Conservation (phyloP, 1,140 invertebrate genomes). For the Bombus difficillimus region DNA sequence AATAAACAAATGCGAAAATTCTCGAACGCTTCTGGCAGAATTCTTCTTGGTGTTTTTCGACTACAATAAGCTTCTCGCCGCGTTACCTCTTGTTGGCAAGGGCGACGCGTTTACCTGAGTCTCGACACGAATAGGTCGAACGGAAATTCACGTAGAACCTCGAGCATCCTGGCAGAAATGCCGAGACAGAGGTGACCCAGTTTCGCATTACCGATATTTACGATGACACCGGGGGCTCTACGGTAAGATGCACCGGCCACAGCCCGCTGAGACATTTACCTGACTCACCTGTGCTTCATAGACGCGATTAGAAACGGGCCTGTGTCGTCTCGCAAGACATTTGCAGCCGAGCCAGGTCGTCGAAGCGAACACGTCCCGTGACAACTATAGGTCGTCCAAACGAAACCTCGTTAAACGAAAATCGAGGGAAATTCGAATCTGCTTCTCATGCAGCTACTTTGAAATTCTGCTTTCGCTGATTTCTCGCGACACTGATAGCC, state of each 20-base stretch:
- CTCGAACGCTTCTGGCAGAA: no score
- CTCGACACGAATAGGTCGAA: neutral
- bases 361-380: no score
- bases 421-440: neutral
- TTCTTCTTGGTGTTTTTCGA: no score
- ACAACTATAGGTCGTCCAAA: no score
- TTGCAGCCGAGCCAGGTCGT: neutral
- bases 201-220: constrained; percentile 70
- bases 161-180: neutral
- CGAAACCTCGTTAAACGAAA: neutral
- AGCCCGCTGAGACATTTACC: constrained; percentile 4
- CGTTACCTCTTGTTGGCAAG: neutral
- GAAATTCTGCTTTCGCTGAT: no score
- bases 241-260: neutral
- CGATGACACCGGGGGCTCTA: constrained; percentile 22
- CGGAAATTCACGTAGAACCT: constrained; percentile 8
- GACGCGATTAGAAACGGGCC: neutral
- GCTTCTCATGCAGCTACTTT: no score
- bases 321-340: neutral
- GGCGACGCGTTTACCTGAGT: neutral
- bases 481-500: neutral
- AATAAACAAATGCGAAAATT: no score
- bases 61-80: neutral
- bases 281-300: constrained; percentile 22
- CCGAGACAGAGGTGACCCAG: constrained; percentile 58